phyloP scores from a whole-genome alignment of 2,797 vertebrate species.

The Macropodus opercularis region DNA sequence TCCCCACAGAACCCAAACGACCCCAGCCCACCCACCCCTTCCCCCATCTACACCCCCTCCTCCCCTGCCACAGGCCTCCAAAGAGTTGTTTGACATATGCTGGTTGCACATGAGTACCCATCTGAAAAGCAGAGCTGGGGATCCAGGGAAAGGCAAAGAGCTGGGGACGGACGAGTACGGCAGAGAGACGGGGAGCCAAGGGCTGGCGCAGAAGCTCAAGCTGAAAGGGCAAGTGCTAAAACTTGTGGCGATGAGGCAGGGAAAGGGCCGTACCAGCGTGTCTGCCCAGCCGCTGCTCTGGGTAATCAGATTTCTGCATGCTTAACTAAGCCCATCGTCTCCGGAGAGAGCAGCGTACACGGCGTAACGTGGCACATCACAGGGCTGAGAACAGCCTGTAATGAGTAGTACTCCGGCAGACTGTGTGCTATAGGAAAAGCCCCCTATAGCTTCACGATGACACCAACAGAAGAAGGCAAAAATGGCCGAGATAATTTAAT shows the following conservation, averaged over 20 bases:
- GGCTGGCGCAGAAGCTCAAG: conserved; percentile 3
- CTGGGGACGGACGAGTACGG: conserved; percentile 33
- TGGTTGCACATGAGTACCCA: conserved; percentile 73
- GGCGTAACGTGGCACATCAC: conserved; percentile 56
- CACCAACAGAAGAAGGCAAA: conserved; percentile 7
- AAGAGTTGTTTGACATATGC: conserved; percentile 76
- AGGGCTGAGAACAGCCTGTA: conserved; percentile 51
- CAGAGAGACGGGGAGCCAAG: conserved; percentile 22
- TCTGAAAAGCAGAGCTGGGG: conserved; percentile 67
- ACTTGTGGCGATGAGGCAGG: background rate
- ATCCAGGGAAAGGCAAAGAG: conserved; percentile 43
- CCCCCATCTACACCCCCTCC: background rate
- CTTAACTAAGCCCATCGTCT: conserved; percentile 75
- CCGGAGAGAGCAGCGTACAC: conserved; percentile 35
- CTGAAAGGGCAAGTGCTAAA: conserved; percentile 20
- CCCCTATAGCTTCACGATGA: conserved; percentile 14
- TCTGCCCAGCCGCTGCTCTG: conserved; percentile 38
- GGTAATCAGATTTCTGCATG: conserved; percentile 74
- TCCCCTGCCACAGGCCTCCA: conserved; percentile 35
- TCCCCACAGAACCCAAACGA: conserved; percentile 69
- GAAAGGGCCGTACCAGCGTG: conserved; percentile 4
- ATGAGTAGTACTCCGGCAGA: conserved; percentile 44
- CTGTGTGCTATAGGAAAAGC: conserved; percentile 9
- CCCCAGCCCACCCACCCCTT: conserved; percentile 14
- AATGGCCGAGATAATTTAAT: background rate